A percentile compares a stretch with the other conserved stretches of the same genome.
Evolutionary conservation across 2,888 invertebrate species (phyloP).

Genomic region (Tromatobia lineatoria): DNA sequence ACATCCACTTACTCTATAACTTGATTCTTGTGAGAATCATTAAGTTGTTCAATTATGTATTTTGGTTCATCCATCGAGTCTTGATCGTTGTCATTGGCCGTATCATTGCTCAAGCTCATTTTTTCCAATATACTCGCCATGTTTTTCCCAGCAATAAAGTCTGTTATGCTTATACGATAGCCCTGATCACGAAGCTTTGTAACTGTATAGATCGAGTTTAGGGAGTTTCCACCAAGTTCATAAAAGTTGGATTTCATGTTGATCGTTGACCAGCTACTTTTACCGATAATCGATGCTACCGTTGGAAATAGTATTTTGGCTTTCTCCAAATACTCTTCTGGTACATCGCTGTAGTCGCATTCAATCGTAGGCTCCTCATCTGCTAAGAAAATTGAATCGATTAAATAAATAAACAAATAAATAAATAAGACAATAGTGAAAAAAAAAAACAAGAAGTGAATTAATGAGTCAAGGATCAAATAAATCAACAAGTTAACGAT

Average conservation of each 20-base stretch:
- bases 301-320: constrained; percentile 92
- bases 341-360: constrained; percentile 89
- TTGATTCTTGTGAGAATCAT: constrained; percentile 88
- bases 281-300: constrained; percentile 90
- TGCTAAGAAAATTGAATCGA: constrained; percentile 79
- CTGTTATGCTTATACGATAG: constrained; percentile 92
- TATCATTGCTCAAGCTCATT: constrained; percentile 84
- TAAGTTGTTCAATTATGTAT: constrained; percentile 87
- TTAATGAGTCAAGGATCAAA: too few species aligned
- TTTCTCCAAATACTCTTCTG: constrained; percentile 87
- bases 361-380: constrained; percentile 88
- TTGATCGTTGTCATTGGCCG: constrained; percentile 68
- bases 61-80: constrained; percentile 77
- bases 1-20: constrained; percentile 89
- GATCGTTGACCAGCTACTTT: constrained; percentile 88
- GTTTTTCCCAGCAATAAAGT: constrained; percentile 91
- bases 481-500: too few species aligned
- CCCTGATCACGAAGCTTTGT: constrained; percentile 92
- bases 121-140: constrained; percentile 90
- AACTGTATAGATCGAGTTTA: constrained; percentile 94
- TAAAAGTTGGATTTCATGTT: constrained; percentile 91
- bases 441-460: too few species aligned
- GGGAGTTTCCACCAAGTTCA: constrained; percentile 94
- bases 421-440: background rate
- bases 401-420: background rate